Conservation (phyloP, 64 coral and sea anemone genomes). For the Montipora efflorescens region DNA sequence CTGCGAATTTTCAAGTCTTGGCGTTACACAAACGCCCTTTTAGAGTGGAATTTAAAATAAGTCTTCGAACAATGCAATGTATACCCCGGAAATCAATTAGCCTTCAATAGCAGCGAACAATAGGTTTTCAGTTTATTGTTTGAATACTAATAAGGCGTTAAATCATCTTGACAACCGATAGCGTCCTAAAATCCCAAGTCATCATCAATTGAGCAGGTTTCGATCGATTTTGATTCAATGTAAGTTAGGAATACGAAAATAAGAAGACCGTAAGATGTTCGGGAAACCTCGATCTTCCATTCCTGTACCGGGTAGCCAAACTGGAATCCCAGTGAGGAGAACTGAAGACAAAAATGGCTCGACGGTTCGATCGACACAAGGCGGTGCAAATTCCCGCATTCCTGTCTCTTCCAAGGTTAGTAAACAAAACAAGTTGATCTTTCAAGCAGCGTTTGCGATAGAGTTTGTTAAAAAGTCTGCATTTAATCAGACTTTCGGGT, state of each 20-base stretch:
- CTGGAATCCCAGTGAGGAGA: slow-evolving; percentile 25
- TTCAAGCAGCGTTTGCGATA: not conserved
- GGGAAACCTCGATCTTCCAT: slow-evolving; percentile 59
- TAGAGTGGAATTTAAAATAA: no score
- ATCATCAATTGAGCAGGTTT: not conserved
- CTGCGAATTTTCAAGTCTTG: no score
- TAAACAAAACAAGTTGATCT: not conserved
- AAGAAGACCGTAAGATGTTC: slow-evolving; percentile 11
- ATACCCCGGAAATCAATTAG: not conserved
- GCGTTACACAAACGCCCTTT: no score
- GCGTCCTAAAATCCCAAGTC: not conserved
- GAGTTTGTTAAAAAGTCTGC: not conserved
- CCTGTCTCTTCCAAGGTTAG: slow-evolving; percentile 57
- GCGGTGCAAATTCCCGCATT: slow-evolving; percentile 45
- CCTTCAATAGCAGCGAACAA: not conserved
- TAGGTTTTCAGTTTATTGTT: not conserved
- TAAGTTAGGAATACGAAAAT: not conserved
- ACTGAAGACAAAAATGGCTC: not conserved
- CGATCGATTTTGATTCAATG: not conserved
- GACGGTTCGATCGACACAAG: not conserved
- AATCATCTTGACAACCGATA: slow-evolving; percentile 26
- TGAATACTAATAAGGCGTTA: slow-evolving; percentile 38
- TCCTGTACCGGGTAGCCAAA: slow-evolving; percentile 33
- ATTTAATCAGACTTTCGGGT: not conserved
- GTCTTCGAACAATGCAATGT: no score